Conservation (phyloP, 2,113 vertebrate species). For the Nyctereutes procyonoides region DNA sequence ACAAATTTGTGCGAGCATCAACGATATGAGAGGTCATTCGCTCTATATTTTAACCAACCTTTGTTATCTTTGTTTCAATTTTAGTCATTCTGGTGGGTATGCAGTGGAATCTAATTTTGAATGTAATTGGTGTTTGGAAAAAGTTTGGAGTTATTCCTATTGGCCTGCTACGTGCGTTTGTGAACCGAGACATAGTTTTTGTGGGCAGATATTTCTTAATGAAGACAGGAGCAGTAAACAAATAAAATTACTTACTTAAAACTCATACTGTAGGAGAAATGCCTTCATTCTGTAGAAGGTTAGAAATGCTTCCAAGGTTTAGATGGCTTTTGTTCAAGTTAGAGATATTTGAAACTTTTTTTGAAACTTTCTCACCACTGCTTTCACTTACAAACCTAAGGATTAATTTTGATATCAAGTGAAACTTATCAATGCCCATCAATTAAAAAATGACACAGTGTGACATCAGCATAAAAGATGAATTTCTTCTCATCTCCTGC, state of each 20-base stretch:
- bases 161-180: background rate
- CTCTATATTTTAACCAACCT: background rate
- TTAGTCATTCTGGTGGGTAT: background rate
- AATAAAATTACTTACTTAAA: background rate
- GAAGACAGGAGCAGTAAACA: background rate
- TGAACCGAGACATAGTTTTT: background rate
- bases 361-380: background rate
- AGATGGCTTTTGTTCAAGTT: background rate
- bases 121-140: background rate
- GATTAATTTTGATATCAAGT: background rate
- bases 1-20: background rate
- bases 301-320: background rate
- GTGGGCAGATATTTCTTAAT: background rate
- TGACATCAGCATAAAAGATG: background rate
- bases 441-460: background rate
- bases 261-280: background rate
- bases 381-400: background rate
- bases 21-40: background rate
- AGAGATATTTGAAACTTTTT: background rate
- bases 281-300: background rate
- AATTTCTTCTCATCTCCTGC: background rate
- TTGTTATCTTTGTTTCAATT: background rate
- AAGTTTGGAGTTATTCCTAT: background rate
- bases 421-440: background rate
- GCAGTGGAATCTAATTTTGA: background rate